Percentiles rank a stretch among this genome's conserved stretches.
phyloP scores from a whole-genome alignment of 1,140 invertebrate species.

The Dendroctonus ponderosae region DNA sequence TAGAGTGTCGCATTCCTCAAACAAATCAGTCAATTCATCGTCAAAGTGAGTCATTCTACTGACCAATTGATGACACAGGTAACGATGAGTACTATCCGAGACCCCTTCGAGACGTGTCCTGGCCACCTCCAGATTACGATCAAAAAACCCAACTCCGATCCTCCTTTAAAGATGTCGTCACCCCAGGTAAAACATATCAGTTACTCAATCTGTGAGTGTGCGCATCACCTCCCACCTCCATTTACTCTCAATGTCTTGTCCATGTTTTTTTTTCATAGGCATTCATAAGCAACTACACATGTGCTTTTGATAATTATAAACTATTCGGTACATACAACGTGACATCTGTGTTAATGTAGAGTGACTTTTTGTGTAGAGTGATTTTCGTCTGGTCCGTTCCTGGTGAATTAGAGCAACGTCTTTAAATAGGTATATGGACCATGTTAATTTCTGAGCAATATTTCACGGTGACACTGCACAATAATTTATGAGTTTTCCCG shows the following conservation, averaged over 20 bases:
- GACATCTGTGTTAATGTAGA: constrained; percentile 6
- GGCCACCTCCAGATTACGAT: constrained; percentile 45
- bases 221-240: constrained; percentile 13
- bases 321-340: constrained; percentile 1
- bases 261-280: constrained; percentile 3
- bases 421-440: constrained; percentile 24
- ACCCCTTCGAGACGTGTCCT: constrained; percentile 43
- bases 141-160: constrained; percentile 40
- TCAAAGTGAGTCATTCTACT: neutral
- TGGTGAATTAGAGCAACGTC: constrained; percentile 2
- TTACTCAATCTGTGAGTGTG: constrained; percentile 1
- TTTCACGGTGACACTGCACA: too few relatives aligned
- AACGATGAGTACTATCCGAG: constrained; percentile 34
- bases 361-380: neutral
- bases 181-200: constrained; percentile 40
- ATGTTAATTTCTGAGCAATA: neutral
- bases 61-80: constrained; percentile 38
- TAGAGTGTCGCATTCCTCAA: too few relatives aligned
- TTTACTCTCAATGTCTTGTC: neutral
- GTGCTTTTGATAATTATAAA: neutral
- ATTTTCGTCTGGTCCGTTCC: constrained; percentile 8
- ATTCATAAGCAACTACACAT: neutral
- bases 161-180: constrained; percentile 45
- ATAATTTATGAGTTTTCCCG: too few relatives aligned
- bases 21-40: too few relatives aligned